phyloP scores from a whole-genome alignment of 2,113 vertebrate species.

The Nipponia nippon region DNA sequence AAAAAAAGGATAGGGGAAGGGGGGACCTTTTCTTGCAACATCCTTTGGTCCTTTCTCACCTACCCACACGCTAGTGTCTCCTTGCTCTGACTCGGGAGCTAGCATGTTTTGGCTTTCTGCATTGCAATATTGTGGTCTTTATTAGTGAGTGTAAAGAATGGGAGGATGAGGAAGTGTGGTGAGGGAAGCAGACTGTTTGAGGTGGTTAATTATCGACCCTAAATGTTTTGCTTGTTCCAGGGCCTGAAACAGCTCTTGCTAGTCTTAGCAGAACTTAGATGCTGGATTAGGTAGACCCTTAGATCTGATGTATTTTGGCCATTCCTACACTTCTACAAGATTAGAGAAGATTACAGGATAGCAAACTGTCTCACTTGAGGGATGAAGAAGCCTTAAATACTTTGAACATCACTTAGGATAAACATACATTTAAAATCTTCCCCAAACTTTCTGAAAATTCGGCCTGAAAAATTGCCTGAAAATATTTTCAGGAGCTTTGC shows the following conservation, averaged over 20 bases:
- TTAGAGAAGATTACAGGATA: not conserved
- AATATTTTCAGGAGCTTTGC: not conserved
- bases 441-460: not conserved
- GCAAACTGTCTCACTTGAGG: not conserved
- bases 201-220: not conserved
- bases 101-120: not conserved
- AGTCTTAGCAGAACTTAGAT: not conserved
- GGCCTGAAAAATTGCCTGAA: not conserved
- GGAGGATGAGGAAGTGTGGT: not conserved
- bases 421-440: not conserved
- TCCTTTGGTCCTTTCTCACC: not conserved
- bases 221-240: not conserved
- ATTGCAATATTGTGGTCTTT: not conserved
- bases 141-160: not conserved
- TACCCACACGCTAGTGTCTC: not conserved
- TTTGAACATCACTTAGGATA: not conserved
- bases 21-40: not conserved
- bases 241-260: not conserved
- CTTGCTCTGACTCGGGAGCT: not conserved
- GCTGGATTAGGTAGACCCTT: not conserved
- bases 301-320: not conserved
- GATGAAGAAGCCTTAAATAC: conserved; percentile 7
- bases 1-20: not conserved
- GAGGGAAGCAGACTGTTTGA: not conserved
- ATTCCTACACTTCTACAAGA: not conserved